Percentiles rank a stretch among this genome's conserved stretches.
Evolutionary conservation across 2,888 invertebrate genomes (phyloP).

Genomic region (Linnaemya vulpina): DNA sequence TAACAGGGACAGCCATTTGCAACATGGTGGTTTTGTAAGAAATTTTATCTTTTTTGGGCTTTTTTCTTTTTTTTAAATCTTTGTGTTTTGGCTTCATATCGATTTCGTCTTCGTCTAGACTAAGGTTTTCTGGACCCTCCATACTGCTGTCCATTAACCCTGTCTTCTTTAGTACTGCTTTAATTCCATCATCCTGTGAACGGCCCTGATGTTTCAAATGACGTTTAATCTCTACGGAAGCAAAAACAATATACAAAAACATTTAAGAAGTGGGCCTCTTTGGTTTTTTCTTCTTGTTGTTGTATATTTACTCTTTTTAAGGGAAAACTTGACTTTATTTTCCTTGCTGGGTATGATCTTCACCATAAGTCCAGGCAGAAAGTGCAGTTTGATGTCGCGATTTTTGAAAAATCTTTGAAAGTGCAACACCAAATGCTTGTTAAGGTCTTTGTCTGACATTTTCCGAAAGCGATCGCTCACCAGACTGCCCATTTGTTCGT

Average conservation of each 20-base stretch:
- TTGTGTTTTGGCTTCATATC: slow-evolving; percentile 66
- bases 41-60: slow-evolving; percentile 64
- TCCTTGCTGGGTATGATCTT: slow-evolving; percentile 84
- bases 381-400: slow-evolving; percentile 84
- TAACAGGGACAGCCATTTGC: slow-evolving; percentile 84
- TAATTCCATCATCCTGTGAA: slow-evolving; percentile 37
- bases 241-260: neutral
- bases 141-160: slow-evolving; percentile 57
- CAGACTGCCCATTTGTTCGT: slow-evolving; percentile 78
- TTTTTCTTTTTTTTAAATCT: slow-evolving; percentile 76
- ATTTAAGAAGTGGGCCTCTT: neutral
- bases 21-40: slow-evolving; percentile 79
- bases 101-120: slow-evolving; percentile 51
- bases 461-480: slow-evolving; percentile 83
- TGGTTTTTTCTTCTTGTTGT: neutral
- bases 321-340: slow-evolving; percentile 84
- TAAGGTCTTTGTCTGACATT: slow-evolving; percentile 84
- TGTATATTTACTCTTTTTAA: slow-evolving; percentile 82
- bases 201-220: slow-evolving; percentile 41
- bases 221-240: slow-evolving; percentile 48
- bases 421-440: slow-evolving; percentile 83
- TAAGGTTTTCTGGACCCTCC: slow-evolving; percentile 55
- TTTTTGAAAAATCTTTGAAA: slow-evolving; percentile 84
- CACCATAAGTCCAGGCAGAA: slow-evolving; percentile 84
- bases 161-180: slow-evolving; percentile 28